These are phyloP conservation scores for Chrysopilus asiliformis DNA, from an alignment of 2,888 invertebrate genomes.

Conservation along the genomic window DNA sequence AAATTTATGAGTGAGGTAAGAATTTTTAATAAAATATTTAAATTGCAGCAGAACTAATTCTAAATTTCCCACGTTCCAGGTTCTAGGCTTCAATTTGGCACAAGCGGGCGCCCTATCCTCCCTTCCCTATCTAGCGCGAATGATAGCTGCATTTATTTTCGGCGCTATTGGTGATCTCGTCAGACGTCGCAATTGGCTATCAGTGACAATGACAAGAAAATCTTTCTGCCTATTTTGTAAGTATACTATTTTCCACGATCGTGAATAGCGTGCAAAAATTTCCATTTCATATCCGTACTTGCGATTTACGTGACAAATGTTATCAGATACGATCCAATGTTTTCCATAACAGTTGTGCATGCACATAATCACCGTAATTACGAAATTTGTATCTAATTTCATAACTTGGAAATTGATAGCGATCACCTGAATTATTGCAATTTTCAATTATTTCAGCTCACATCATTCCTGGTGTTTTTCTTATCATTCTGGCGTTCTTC, in stretches of 20 bases:
- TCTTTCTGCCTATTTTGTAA: conserved; percentile 52
- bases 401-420: too few species aligned
- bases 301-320: too few species aligned
- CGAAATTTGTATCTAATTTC: too few species aligned
- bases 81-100: conserved; percentile 54
- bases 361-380: too few species aligned
- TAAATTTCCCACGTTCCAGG: conserved; percentile 19
- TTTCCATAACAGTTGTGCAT: too few species aligned
- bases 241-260: conserved; percentile 17
- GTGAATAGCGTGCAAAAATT: too few species aligned
- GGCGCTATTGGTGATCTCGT: conserved; percentile 56
- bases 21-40: too few species aligned
- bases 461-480: conserved; percentile 44
- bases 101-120: conserved; percentile 58
- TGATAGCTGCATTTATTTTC: conserved; percentile 55
- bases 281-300: too few species aligned
- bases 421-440: too few species aligned
- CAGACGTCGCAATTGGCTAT: conserved; percentile 35
- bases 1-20: conserved; percentile 52
- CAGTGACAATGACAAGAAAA: conserved; percentile 47
- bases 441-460: too few species aligned
- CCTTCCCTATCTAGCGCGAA: conserved; percentile 54
- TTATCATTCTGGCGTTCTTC: conserved; percentile 42
- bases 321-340: too few species aligned
- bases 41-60: neutral